Evolutionary conservation across 1,140 invertebrate species (phyloP).

Genomic region (Drosophila littoralis): DNA sequence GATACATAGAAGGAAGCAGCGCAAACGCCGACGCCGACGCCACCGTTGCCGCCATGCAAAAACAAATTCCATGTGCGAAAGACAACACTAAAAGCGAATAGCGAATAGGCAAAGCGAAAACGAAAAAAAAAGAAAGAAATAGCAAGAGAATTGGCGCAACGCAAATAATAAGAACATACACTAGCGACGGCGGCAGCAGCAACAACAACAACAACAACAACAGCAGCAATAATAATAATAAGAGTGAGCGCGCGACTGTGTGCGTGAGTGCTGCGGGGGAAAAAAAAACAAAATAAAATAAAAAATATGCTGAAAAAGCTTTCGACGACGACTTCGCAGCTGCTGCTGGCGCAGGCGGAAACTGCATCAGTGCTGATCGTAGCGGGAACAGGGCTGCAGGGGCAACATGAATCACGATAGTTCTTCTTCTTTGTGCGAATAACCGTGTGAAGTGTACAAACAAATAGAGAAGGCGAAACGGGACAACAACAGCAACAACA

Average conservation of each 20-base stretch:
- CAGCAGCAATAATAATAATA: slow-evolving; percentile 41
- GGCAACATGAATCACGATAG: slow-evolving; percentile 70
- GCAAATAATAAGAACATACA: slow-evolving; percentile 54
- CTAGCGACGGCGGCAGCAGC: slow-evolving; percentile 51
- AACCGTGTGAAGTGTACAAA: slow-evolving; percentile 53
- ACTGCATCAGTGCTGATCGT: slow-evolving; percentile 60
- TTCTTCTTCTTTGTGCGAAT: slow-evolving; percentile 62
- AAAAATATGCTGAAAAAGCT: slow-evolving; percentile 72
- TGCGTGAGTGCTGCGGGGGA: slow-evolving; percentile 39
- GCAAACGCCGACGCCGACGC: slow-evolving; percentile 32
- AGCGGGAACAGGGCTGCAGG: slow-evolving; percentile 38
- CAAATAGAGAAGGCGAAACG: slow-evolving; percentile 55
- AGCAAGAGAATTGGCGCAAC: slow-evolving; percentile 52
- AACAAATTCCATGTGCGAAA: slow-evolving; percentile 49
- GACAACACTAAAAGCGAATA: slow-evolving; percentile 49
- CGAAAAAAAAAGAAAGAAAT: slow-evolving; percentile 36
- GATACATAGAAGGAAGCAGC: slow-evolving; percentile 51
- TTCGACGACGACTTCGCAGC: slow-evolving; percentile 48
- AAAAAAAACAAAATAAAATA: slow-evolving; percentile 37
- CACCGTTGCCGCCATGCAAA: slow-evolving; percentile 31
- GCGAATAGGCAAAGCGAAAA: slow-evolving; percentile 44
- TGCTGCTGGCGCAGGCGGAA: slow-evolving; percentile 66
- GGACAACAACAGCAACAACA: slow-evolving; percentile 33
- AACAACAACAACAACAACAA: slow-evolving; percentile 48
- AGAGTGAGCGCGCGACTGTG: slow-evolving; percentile 41